Evolutionary conservation across 2,113 vertebrate genomes (phyloP).

Genomic region (Cnemophilus loriae): DNA sequence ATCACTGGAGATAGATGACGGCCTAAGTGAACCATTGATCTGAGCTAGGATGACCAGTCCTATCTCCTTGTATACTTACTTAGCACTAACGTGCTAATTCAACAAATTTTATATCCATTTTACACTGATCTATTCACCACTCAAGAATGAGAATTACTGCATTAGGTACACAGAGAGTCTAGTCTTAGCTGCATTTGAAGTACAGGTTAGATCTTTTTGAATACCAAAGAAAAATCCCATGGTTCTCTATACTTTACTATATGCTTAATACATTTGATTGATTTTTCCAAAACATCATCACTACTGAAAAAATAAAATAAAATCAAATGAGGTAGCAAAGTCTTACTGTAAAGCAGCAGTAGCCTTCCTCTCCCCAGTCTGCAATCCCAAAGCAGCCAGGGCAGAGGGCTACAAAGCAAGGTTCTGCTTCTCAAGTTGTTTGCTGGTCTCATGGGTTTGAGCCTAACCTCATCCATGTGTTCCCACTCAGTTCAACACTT

Average conservation of each 20-base stretch:
- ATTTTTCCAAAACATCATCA: neutral
- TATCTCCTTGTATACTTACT: neutral
- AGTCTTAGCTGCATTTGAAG: neutral
- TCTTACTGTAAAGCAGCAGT: constrained; percentile 1
- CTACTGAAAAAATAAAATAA: neutral
- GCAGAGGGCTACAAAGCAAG: neutral
- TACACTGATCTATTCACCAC: neutral
- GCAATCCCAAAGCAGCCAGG: neutral
- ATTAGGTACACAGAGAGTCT: neutral
- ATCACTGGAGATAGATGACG: neutral
- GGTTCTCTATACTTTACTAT: neutral
- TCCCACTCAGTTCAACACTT: neutral
- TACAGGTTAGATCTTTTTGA: neutral
- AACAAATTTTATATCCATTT: neutral
- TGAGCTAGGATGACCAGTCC: neutral
- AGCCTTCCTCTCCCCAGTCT: neutral
- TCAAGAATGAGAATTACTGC: neutral
- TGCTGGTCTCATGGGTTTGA: neutral
- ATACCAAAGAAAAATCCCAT: neutral
- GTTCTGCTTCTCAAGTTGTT: constrained; percentile 7
- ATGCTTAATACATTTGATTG: neutral
- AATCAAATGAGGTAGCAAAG: neutral
- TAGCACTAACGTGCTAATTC: neutral
- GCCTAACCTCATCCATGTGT: neutral
- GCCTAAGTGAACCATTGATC: neutral